Percentiles rank a stretch among this genome's conserved stretches.
Conservation (phyloP, 2,888 invertebrate genomes). For the Sphaerophoria rueppellii region DNA sequence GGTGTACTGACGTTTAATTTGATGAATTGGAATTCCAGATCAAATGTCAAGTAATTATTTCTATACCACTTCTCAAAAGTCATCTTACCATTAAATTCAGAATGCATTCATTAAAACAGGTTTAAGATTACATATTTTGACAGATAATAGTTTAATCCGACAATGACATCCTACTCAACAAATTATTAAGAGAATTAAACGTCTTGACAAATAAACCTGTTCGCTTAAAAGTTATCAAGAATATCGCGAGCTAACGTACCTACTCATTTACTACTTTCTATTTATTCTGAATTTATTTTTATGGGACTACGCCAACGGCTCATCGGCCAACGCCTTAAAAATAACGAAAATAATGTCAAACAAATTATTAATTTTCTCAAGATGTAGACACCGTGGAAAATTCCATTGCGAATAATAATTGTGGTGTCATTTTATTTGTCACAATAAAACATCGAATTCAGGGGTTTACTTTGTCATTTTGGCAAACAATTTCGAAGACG, state of each 20-base stretch:
- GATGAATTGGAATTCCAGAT: no score
- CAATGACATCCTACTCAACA: background rate
- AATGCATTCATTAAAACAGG: background rate
- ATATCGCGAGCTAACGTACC: background rate
- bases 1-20: no score
- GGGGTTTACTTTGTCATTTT: conserved; percentile 2
- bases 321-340: conserved; percentile 20
- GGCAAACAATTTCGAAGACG: background rate
- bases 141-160: background rate
- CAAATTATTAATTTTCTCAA: background rate
- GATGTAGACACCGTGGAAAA: background rate
- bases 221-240: background rate
- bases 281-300: conserved; percentile 17
- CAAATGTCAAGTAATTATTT: no score
- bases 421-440: conserved; percentile 4
- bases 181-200: background rate
- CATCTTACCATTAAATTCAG: no score
- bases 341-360: background rate
- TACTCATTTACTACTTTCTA: conserved; percentile 12
- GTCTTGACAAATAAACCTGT: background rate
- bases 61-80: no score
- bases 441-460: background rate
- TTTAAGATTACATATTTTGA: no score
- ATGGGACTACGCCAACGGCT: background rate
- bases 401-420: background rate